Evolutionary conservation across 2,888 invertebrate genomes (phyloP).

Genomic region (Parnassius glacialis): DNA sequence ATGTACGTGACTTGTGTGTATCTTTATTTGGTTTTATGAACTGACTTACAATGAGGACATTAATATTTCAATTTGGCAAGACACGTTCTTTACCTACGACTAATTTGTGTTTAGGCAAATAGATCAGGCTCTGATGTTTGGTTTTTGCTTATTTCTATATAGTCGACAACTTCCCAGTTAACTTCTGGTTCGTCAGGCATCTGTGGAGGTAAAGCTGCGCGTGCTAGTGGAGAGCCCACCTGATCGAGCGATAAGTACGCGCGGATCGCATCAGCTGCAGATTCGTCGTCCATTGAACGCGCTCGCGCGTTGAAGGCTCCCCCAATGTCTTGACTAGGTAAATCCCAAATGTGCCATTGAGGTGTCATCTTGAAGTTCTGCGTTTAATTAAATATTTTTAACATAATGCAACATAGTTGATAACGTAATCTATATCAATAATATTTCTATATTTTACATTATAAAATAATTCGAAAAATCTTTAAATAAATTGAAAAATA

Average conservation of each 20-base stretch:
- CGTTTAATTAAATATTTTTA: background rate
- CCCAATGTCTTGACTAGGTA: conserved; percentile 78
- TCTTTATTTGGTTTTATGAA: conserved; percentile 3
- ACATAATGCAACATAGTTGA: no score
- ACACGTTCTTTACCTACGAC: conserved; percentile 1
- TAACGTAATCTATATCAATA: no score
- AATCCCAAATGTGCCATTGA: conserved; percentile 72
- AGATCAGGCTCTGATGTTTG: background rate
- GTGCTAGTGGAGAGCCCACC: conserved; percentile 82
- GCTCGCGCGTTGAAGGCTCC: conserved; percentile 84
- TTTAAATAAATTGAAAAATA: no score
- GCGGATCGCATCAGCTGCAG: conserved; percentile 72
- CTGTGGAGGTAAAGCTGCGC: conserved; percentile 76
- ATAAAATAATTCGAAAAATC: no score
- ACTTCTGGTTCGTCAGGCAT: conserved; percentile 75
- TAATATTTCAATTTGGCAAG: conserved; percentile 22
- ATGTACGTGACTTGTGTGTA: conserved; percentile 20
- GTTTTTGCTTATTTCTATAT: conserved; percentile 74
- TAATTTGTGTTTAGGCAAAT: background rate
- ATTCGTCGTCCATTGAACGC: conserved; percentile 69
- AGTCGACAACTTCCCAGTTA: conserved; percentile 86
- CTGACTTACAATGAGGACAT: conserved; percentile 15
- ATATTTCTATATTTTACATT: no score
- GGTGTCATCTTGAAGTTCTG: conserved; percentile 83
- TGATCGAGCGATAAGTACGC: conserved; percentile 83